These are phyloP conservation scores for Mus spicilegus DNA, from an alignment of 2,113 vertebrate species.

Conservation along the genomic window DNA sequence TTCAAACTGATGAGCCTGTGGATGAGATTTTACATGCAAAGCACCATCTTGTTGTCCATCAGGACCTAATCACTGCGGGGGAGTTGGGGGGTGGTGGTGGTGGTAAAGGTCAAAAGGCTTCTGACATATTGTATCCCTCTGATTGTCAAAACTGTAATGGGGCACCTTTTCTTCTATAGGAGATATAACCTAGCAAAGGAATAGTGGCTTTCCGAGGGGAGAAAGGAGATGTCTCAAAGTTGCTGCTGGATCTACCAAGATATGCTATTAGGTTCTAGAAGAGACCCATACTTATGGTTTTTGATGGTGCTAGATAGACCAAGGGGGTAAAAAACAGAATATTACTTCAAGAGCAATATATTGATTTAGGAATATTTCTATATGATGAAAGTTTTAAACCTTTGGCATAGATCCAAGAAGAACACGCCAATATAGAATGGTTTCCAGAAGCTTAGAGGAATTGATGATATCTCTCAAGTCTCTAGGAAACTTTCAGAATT, in stretches of 20 bases:
- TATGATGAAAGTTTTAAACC: neutral
- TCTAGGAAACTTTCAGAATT: conserved; percentile 45
- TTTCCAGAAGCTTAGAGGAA: neutral
- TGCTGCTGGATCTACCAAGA: neutral
- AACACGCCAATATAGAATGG: neutral
- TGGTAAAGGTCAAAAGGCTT: neutral
- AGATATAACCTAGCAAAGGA: neutral
- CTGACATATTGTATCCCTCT: neutral
- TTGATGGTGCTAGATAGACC: neutral
- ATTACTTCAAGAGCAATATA: neutral
- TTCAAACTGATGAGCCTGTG: neutral
- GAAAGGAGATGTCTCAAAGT: neutral
- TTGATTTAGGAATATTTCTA: neutral
- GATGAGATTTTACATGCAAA: neutral
- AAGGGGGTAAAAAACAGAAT: neutral
- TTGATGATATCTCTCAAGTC: neutral
- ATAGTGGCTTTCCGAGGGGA: neutral
- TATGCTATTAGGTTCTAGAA: neutral
- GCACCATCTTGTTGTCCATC: neutral
- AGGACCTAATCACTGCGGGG: neutral
- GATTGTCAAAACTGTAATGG: neutral
- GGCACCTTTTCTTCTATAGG: neutral
- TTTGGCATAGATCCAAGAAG: neutral
- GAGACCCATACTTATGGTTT: neutral
- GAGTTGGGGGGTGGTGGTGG: too few relatives aligned